Evolutionary conservation across 2,797 vertebrate species (phyloP).

Genomic region (Tangara arthus): DNA sequence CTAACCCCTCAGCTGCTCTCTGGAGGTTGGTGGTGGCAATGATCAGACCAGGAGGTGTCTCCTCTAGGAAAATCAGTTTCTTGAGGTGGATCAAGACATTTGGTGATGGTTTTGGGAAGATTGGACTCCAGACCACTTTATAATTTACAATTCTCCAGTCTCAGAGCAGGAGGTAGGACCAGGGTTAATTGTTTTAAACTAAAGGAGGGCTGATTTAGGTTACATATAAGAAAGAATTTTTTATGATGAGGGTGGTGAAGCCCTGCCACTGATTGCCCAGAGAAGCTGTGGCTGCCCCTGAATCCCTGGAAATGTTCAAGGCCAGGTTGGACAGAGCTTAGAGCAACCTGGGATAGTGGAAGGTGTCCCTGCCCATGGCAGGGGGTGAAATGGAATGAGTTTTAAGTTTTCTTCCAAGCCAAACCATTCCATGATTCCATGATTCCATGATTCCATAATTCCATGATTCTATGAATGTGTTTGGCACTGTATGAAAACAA

Average conservation of each 20-base stretch:
- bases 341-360: fast-evolving
- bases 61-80: not conserved
- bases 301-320: not conserved
- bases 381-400: fast-evolving
- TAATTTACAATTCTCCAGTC: not conserved
- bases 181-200: not conserved
- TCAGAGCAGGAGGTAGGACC: not conserved
- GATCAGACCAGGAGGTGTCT: not conserved
- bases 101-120: not conserved
- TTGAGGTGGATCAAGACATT: not conserved
- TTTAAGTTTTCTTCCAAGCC: not conserved
- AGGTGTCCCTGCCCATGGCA: not conserved
- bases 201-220: not conserved
- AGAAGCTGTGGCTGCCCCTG: not conserved
- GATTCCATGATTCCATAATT: not conserved
- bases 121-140: not conserved
- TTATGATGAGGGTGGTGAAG: fast-evolving
- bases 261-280: fast-evolving
- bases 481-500: not conserved
- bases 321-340: fast-evolving
- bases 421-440: not conserved
- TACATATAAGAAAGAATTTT: not conserved
- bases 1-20: not conserved
- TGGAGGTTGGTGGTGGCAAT: not conserved
- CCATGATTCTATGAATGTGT: not conserved